phyloP scores from a whole-genome alignment of 2,113 vertebrate species.

The Otocyon megalotis region DNA sequence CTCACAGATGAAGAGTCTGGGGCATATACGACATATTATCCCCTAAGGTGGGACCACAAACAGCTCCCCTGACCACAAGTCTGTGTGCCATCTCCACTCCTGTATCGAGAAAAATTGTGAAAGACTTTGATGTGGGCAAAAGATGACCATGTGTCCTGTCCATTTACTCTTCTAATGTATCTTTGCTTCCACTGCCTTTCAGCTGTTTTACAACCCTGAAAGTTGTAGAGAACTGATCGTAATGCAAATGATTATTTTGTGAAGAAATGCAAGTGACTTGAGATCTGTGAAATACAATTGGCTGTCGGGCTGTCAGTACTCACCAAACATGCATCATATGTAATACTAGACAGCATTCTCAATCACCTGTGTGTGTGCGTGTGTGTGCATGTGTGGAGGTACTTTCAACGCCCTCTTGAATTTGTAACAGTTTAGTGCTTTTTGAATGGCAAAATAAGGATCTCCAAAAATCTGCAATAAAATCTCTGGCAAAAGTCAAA shows the following conservation, averaged over 20 bases:
- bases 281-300: background rate
- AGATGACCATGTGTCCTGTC: background rate
- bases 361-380: background rate
- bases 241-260: background rate
- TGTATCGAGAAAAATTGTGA: background rate
- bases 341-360: background rate
- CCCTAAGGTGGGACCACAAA: background rate
- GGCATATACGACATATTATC: background rate
- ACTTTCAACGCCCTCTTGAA: background rate
- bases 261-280: constrained; percentile 1
- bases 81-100: background rate
- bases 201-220: background rate
- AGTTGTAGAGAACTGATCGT: background rate
- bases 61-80: background rate
- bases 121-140: background rate
- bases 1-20: background rate
- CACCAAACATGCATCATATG: background rate
- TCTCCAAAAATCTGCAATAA: background rate
- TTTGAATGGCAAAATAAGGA: background rate
- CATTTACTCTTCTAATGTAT: background rate
- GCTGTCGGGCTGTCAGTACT: background rate
- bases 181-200: constrained; percentile 15
- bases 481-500: background rate
- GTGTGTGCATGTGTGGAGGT: background rate
- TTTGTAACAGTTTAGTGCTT: background rate